These are phyloP conservation scores for Liodrosophila aerea DNA, from an alignment of 2,888 invertebrate genomes.

Conservation along the genomic window DNA sequence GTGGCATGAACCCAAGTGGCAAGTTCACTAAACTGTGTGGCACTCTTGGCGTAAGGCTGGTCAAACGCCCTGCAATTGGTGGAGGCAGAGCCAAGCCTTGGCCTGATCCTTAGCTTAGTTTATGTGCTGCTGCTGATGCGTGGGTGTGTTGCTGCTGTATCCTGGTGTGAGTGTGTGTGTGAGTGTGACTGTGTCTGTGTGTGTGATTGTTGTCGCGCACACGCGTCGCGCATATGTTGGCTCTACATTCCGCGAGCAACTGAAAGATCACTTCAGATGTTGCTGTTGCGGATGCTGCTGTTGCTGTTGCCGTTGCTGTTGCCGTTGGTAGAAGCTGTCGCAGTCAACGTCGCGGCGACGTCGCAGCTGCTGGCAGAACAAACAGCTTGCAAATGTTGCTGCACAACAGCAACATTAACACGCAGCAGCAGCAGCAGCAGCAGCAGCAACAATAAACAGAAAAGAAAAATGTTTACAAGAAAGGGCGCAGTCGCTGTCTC, in stretches of 20 bases:
- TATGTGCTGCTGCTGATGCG: constrained; percentile 9
- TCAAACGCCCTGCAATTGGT: constrained; percentile 51
- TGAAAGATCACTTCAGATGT: constrained; percentile 54
- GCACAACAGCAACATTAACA: constrained; percentile 37
- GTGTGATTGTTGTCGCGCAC: constrained; percentile 11
- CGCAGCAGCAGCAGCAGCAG: constrained; percentile 18
- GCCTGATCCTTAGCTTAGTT: constrained; percentile 45
- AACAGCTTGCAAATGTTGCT: constrained; percentile 35
- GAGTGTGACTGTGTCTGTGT: constrained; percentile 11
- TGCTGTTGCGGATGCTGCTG: constrained; percentile 27
- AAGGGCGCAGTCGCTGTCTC: constrained; percentile 34
- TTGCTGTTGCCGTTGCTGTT: constrained; percentile 2
- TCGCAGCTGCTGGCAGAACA: constrained; percentile 24
- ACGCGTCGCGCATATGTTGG: constrained; percentile 45
- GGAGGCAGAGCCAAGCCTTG: constrained; percentile 62
- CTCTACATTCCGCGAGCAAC: constrained; percentile 63
- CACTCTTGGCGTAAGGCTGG: constrained; percentile 21
- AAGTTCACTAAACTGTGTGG: constrained; percentile 68
- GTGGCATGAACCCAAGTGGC: constrained; percentile 21
- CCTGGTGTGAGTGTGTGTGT: neutral
- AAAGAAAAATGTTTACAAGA: constrained; percentile 1
- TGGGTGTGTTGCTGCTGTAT: constrained; percentile 26
- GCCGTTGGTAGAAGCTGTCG: constrained; percentile 8
- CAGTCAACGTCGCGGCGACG: constrained; percentile 5
- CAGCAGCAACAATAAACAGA: constrained; percentile 16